These are phyloP conservation scores for Spea hammondii DNA, from an alignment of 2,797 vertebrate genomes.

Conservation along the genomic window DNA sequence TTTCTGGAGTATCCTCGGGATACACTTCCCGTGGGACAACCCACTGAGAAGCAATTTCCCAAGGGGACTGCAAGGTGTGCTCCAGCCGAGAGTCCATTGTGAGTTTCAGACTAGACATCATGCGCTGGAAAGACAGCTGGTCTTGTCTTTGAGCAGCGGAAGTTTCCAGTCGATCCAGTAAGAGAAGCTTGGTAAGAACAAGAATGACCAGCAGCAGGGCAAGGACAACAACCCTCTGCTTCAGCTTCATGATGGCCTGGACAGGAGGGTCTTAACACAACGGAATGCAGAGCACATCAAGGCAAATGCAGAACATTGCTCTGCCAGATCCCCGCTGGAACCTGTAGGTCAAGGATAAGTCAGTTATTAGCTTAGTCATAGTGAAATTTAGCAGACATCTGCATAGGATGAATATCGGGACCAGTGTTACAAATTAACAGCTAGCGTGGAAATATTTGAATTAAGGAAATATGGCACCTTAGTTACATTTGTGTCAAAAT, in stretches of 20 bases:
- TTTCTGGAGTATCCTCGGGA: conserved; percentile 92
- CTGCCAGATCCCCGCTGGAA: conserved; percentile 8
- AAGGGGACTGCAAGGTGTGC: conserved; percentile 93
- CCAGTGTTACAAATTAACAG: too few species aligned
- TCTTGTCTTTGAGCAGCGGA: conserved; percentile 89
- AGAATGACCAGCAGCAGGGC: conserved; percentile 92
- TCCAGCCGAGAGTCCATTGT: conserved; percentile 84
- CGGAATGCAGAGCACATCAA: background rate
- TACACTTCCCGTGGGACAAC: conserved; percentile 96
- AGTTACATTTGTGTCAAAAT: too few species aligned
- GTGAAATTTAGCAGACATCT: too few species aligned
- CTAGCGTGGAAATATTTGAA: too few species aligned
- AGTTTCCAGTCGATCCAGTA: conserved; percentile 92
- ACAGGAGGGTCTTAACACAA: conserved; percentile 9
- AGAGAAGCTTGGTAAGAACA: conserved; percentile 95
- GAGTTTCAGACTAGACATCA: conserved; percentile 84
- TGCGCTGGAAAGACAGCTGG: conserved; percentile 87
- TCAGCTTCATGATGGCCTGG: conserved; percentile 88
- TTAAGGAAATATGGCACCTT: too few species aligned
- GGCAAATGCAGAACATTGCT: conserved; percentile 27
- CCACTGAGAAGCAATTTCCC: conserved; percentile 97
- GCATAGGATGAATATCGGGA: too few species aligned
- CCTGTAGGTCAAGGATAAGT: conserved; percentile 10
- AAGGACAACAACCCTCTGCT: conserved; percentile 93
- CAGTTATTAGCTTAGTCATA: too few species aligned